These are phyloP conservation scores for Sisyra nigra DNA, from an alignment of 2,888 invertebrate genomes.

Conservation along the genomic window DNA sequence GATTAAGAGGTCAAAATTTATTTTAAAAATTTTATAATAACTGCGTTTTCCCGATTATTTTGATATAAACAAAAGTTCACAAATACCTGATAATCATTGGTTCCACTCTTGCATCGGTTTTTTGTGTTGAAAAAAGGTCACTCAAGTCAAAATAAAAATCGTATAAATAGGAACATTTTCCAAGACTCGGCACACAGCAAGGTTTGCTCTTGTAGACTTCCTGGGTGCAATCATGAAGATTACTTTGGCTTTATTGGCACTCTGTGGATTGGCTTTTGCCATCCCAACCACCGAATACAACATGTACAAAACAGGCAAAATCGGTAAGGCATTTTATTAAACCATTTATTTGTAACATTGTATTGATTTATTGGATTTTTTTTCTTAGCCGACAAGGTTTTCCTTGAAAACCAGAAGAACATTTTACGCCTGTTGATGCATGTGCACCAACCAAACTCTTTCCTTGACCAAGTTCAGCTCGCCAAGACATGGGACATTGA, in stretches of 20 bases:
- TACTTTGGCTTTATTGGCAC: neutral
- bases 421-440: constrained; percentile 21
- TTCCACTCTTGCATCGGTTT: too few relatives aligned
- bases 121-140: too few relatives aligned
- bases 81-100: too few relatives aligned
- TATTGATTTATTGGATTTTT: neutral
- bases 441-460: constrained; percentile 17
- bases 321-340: constrained; percentile 1
- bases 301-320: neutral
- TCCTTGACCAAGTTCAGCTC: constrained; percentile 8
- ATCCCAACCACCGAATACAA: neutral
- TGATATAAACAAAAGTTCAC: too few relatives aligned
- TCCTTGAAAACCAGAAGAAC: constrained; percentile 20
- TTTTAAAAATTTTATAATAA: too few relatives aligned
- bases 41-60: too few relatives aligned
- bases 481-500: constrained; percentile 11
- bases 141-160: too few relatives aligned
- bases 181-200: too few relatives aligned
- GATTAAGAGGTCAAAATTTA: too few relatives aligned
- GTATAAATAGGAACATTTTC: too few relatives aligned
- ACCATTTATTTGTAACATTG: neutral
- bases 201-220: too few relatives aligned
- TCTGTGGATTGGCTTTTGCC: constrained; percentile 2
- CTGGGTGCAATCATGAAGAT: neutral
- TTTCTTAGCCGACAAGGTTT: constrained; percentile 19